These are phyloP conservation scores for Nineta flava DNA, from an alignment of 2,888 invertebrate species.

Conservation along the genomic window DNA sequence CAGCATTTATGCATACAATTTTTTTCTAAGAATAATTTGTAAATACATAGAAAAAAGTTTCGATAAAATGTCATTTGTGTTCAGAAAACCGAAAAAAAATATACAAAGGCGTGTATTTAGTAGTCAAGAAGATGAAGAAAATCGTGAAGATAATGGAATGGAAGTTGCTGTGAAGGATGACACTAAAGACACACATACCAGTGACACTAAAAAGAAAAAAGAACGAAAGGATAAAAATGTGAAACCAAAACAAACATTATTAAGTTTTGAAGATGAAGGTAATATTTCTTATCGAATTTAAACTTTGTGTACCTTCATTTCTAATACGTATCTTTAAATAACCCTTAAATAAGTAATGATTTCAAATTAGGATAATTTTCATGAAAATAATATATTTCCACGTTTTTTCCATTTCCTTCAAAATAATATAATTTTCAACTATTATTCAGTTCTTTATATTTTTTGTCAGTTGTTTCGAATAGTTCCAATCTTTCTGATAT, in stretches of 20 bases:
- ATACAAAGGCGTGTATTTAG: constrained; percentile 63
- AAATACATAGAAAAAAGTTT: too few species aligned
- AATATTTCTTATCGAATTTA: constrained; percentile 8
- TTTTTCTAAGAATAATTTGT: too few species aligned
- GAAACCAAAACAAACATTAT: constrained; percentile 37
- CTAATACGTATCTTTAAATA: too few species aligned
- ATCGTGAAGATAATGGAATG: constrained; percentile 34
- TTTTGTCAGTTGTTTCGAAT: too few species aligned
- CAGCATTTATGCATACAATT: too few species aligned
- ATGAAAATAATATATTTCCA: not conserved
- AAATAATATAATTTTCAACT: too few species aligned
- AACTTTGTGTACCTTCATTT: not conserved
- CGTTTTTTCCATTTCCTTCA: not conserved
- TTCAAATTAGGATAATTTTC: too few species aligned
- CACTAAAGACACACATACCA: constrained; percentile 16
- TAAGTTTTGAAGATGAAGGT: constrained; percentile 73
- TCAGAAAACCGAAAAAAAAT: constrained; percentile 75
- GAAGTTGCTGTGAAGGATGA: constrained; percentile 25
- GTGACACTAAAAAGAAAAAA: constrained; percentile 16
- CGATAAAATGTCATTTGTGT: constrained; percentile 51
- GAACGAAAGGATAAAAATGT: constrained; percentile 21
- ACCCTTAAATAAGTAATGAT: too few species aligned
- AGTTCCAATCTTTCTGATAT: too few species aligned
- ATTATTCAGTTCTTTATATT: too few species aligned
- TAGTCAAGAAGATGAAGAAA: constrained; percentile 49